Conservation (phyloP, 2,113 vertebrate species). For the Pygoscelis antarcticus region DNA sequence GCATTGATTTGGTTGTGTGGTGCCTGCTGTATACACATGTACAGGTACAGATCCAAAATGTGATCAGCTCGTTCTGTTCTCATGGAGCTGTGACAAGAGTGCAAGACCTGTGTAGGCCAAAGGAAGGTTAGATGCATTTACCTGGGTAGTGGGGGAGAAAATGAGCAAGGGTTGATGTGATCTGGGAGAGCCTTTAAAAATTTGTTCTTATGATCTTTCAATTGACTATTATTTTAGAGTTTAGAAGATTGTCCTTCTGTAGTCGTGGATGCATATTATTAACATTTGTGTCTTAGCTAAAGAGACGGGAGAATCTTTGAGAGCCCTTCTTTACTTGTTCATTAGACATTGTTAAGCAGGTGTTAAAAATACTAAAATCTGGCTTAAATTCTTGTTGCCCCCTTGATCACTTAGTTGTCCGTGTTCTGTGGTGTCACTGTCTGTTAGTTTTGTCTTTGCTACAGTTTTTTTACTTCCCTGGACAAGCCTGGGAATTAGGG, state of each 20-base stretch:
- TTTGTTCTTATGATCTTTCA: background rate
- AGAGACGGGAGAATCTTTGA: background rate
- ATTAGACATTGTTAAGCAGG: background rate
- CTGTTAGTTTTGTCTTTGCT: background rate
- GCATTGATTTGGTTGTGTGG: background rate
- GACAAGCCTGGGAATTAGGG: background rate
- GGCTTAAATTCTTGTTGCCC: background rate
- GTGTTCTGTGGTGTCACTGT: background rate
- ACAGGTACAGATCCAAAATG: background rate
- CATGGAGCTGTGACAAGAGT: background rate
- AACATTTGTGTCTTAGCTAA: background rate
- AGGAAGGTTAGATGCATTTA: background rate
- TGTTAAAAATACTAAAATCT: background rate
- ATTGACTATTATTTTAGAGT: background rate
- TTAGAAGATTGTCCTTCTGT: background rate
- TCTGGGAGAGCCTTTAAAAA: background rate
- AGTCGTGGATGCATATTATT: background rate
- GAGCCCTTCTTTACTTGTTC: background rate
- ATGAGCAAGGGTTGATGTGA: background rate
- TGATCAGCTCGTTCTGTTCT: background rate
- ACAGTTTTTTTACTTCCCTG: background rate
- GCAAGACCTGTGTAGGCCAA: background rate
- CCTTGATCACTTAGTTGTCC: background rate
- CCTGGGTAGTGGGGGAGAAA: background rate
- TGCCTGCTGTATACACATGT: background rate